These are phyloP conservation scores for Eilema depressum DNA, from an alignment of 2,888 invertebrate species.

Conservation along the genomic window DNA sequence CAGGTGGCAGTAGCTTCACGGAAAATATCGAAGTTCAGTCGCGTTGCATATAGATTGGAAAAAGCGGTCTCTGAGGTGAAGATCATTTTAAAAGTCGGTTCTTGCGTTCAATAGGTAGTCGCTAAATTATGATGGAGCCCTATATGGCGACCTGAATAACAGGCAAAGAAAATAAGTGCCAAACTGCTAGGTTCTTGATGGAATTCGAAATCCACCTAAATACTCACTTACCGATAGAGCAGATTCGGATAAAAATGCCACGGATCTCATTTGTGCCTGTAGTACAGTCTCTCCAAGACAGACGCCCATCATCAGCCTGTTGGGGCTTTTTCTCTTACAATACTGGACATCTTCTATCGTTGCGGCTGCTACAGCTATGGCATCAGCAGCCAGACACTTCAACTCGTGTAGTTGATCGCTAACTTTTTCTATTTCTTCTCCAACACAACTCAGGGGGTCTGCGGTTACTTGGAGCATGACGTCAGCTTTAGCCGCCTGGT, in stretches of 20 bases:
- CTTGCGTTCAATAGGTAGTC: too few relatives aligned
- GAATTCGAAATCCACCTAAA: too few relatives aligned
- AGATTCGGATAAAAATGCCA: neutral
- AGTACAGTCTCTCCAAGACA: neutral
- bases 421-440: neutral
- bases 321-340: neutral
- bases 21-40: too few relatives aligned
- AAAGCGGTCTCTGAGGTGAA: too few relatives aligned
- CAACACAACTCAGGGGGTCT: neutral
- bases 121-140: too few relatives aligned
- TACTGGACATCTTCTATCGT: neutral
- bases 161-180: too few relatives aligned
- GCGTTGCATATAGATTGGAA: too few relatives aligned
- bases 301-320: neutral
- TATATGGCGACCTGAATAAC: too few relatives aligned
- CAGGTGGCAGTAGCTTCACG: too few relatives aligned
- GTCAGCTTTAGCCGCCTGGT: neutral
- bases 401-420: neutral
- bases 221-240: neutral
- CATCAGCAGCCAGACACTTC: neutral
- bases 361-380: neutral
- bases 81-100: too few relatives aligned
- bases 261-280: neutral
- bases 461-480: neutral
- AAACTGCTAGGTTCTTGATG: too few relatives aligned